Evolutionary conservation across 2,888 invertebrate species (phyloP), one percentile per base, ranked within the genome.

Genomic region (Idaea biselata): DNA sequence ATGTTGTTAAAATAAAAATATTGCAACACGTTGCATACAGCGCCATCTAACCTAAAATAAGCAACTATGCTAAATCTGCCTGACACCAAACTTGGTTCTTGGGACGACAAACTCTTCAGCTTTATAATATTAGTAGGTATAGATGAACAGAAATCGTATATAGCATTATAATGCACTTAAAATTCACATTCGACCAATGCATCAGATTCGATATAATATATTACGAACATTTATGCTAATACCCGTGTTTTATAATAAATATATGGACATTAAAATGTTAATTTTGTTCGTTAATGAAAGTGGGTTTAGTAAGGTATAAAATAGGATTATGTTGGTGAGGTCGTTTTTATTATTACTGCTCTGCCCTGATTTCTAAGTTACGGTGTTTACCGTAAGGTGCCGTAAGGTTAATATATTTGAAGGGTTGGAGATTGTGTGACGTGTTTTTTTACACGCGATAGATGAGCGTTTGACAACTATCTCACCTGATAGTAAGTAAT

Each of bases 181-280:
- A 44, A 8, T 44, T 44, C 44, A 44, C 11, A 44, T 14, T 14
- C 8, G 11, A 11, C 44, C 11, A 14, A 44, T 44, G 3, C 11
- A 44, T 44, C 44, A 44, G 69, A 74, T 76, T 72, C 79, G 72
- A 81, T 80, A 82, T 71, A 25, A 25, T 5, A 76, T 66, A 75
- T 77, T 76, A 82, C 83, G 82, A 83, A 83, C 81, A 75, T 80
- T 81, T 71, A 83, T 81, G 83, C 79, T 86, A 79, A 84, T 79
- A 76, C 73, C 63, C 73, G 70, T 82, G 80, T 44, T 44, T 44
- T 44, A 44, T 44, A 44, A 44, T 44, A 44, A 88, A 89, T 88
- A 88, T 88, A 86, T 87, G 82, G 82, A 82, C 82, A 84, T 91
- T 89, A 90, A 91, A 90, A 91, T 90, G 91, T 91, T 91, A 91